Conservation (phyloP, 2,113 vertebrate species). For the Heteronetta atricapilla region DNA sequence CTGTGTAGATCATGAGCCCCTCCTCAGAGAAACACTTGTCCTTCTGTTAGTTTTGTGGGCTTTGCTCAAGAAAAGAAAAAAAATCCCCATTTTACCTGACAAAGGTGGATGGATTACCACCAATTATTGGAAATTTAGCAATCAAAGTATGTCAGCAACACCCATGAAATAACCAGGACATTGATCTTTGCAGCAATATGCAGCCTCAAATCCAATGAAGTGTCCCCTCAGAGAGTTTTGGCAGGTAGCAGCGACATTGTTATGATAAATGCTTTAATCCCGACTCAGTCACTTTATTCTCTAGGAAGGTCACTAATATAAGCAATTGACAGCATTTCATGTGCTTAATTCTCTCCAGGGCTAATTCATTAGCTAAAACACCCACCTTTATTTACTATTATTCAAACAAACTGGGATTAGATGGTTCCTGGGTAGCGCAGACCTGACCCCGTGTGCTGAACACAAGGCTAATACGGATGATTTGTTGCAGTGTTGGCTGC, state of each 20-base stretch:
- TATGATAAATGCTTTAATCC: not conserved
- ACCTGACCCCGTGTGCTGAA: slow-evolving; percentile 14
- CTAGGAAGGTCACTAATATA: not conserved
- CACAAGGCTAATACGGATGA: not conserved
- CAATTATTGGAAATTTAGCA: not conserved
- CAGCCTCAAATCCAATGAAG: not conserved
- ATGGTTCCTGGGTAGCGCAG: not conserved
- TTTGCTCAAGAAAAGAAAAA: not conserved
- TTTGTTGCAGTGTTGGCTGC: not conserved
- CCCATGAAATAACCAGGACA: not conserved
- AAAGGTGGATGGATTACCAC: not conserved
- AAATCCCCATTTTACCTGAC: not conserved
- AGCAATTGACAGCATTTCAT: not conserved
- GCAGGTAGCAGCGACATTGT: not conserved
- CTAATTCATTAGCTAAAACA: slow-evolving; percentile 2
- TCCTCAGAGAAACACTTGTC: not conserved
- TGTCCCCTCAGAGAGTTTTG: not conserved
- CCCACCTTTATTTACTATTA: not conserved
- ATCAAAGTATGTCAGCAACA: not conserved
- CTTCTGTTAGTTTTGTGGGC: not conserved
- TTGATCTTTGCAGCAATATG: not conserved
- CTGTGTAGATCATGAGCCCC: not conserved
- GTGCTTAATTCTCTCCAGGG: slow-evolving; percentile 33
- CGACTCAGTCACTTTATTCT: not conserved
- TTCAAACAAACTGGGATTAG: not conserved